phyloP scores from a whole-genome alignment of 2,113 vertebrate genomes.

The Micronisus gabar region DNA sequence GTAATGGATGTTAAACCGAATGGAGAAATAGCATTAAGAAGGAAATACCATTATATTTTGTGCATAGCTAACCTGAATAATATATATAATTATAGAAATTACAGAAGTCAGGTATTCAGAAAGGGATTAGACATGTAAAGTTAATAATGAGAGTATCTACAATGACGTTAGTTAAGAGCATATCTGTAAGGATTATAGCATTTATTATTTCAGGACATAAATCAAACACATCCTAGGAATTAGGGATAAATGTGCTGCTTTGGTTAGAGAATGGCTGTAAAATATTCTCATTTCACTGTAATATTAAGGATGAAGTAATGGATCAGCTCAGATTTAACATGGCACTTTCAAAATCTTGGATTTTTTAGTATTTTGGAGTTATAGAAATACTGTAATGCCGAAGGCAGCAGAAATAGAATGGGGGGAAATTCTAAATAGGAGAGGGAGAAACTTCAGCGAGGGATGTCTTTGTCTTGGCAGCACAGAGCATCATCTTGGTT shows the following conservation, averaged over 20 bases:
- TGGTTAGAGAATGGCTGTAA: neutral
- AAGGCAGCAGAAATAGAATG: neutral
- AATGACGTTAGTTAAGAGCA: neutral
- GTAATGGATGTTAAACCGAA: neutral
- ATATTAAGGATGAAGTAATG: neutral
- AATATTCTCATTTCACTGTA: neutral
- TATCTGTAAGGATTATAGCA: neutral
- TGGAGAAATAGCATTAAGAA: neutral
- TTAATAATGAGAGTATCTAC: neutral
- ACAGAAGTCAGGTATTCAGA: neutral
- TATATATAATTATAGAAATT: neutral
- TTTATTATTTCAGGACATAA: neutral
- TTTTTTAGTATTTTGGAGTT: neutral
- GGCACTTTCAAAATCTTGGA: neutral
- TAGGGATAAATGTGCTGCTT: neutral
- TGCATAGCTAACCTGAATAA: neutral
- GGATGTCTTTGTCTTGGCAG: slow-evolving; percentile 45
- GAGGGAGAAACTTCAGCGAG: neutral
- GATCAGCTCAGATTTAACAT: neutral
- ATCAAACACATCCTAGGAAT: neutral
- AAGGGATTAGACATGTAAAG: neutral
- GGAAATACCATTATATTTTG: neutral
- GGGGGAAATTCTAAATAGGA: neutral
- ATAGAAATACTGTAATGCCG: neutral
- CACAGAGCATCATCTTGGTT: slow-evolving; percentile 12